Evolutionary conservation across 2,888 invertebrate genomes (phyloP).

Genomic region (Rambutsinella grinnellia): DNA sequence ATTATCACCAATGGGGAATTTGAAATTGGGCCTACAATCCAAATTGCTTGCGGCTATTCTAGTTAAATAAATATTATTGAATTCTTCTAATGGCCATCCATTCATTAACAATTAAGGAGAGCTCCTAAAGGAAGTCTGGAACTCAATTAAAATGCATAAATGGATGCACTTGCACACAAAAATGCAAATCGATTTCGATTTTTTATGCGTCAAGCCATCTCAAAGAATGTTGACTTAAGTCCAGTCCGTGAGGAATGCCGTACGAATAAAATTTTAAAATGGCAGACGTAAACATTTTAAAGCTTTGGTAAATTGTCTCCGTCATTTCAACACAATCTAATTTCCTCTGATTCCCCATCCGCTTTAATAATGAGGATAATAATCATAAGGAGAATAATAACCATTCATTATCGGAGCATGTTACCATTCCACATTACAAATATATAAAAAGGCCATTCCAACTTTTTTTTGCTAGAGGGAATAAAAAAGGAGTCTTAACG

Average conservation of each 20-base stretch:
- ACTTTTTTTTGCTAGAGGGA: background rate
- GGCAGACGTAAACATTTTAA: background rate
- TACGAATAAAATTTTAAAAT: background rate
- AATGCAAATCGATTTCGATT: background rate
- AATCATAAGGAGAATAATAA: background rate
- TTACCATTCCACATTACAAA: background rate
- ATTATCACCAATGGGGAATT: background rate
- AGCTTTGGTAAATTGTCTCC: background rate
- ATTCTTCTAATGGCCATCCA: background rate
- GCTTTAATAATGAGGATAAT: background rate
- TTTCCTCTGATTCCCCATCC: background rate
- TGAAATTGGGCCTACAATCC: background rate
- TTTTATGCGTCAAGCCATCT: too few relatives aligned
- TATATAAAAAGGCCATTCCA: too few relatives aligned
- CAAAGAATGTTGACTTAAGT: too few relatives aligned
- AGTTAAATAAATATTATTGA: background rate
- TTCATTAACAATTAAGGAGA: background rate
- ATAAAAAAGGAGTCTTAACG: background rate
- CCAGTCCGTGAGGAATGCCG: background rate
- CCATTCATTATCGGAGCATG: background rate
- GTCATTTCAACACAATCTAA: background rate
- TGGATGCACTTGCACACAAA: background rate
- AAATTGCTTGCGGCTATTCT: background rate
- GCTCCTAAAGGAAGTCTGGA: background rate
- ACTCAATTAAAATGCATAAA: background rate